These are phyloP conservation scores for Hozukius guyotensis DNA, from an alignment of 2,797 vertebrate genomes.

Conservation along the genomic window DNA sequence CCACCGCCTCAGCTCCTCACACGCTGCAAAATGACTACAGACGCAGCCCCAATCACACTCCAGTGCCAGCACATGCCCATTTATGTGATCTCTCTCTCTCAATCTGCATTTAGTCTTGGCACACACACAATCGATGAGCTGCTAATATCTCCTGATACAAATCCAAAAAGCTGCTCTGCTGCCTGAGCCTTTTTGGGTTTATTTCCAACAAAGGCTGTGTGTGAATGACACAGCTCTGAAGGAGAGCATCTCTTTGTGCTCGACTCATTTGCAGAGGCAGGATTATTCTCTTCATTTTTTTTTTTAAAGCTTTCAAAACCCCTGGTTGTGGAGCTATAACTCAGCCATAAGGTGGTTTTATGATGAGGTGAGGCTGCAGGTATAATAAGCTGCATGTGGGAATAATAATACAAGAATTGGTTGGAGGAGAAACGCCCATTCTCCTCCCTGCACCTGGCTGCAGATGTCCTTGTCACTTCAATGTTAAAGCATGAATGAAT, in stretches of 20 bases:
- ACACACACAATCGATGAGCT: neutral
- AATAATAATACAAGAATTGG: slow-evolving; percentile 19
- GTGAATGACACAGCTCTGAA: slow-evolving; percentile 42
- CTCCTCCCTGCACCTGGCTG: slow-evolving; percentile 65
- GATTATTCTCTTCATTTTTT: neutral
- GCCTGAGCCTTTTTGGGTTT: slow-evolving; percentile 26
- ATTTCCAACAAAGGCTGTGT: slow-evolving; percentile 64
- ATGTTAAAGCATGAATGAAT: slow-evolving; percentile 9
- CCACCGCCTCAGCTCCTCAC: slow-evolving; percentile 40
- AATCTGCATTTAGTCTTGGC: slow-evolving; percentile 23
- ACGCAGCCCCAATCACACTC: slow-evolving; percentile 14
- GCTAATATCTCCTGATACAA: slow-evolving; percentile 1
- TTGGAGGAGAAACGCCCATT: slow-evolving; percentile 68
- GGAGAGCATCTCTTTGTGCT: slow-evolving; percentile 68
- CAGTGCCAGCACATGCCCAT: slow-evolving; percentile 29
- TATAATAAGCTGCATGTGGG: slow-evolving; percentile 1
- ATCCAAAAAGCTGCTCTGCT: slow-evolving; percentile 22
- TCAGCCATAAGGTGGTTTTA: neutral
- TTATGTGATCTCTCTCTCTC: slow-evolving; percentile 5
- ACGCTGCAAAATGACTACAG: slow-evolving; percentile 36
- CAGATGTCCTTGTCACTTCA: slow-evolving; percentile 59
- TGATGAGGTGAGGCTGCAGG: slow-evolving; percentile 28
- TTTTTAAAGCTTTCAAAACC: neutral
- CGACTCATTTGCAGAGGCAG: slow-evolving; percentile 33
- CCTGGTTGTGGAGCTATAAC: neutral